A percentile compares a stretch with the other conserved stretches of the same genome.
These are phyloP conservation scores for Mixornis gularis DNA, from an alignment of 2,113 vertebrate species.

Conservation along the genomic window DNA sequence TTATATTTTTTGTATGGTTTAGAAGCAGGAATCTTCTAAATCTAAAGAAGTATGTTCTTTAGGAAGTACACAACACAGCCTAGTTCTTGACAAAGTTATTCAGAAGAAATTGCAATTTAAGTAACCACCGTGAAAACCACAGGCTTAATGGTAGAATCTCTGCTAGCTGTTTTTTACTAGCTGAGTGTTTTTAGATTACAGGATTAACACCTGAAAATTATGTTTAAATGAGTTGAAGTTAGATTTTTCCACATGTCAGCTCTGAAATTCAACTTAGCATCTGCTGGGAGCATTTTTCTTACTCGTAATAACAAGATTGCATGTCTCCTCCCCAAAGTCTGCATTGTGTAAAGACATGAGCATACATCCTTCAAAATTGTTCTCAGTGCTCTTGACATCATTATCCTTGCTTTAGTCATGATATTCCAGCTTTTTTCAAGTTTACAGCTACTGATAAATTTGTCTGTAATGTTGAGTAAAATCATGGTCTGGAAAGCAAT, in stretches of 20 bases:
- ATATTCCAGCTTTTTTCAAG: background rate
- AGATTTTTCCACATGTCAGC: background rate
- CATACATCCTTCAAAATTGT: background rate
- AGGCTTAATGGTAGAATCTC: background rate
- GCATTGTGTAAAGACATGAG: background rate
- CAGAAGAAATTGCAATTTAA: background rate
- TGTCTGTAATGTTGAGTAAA: background rate
- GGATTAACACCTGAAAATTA: background rate
- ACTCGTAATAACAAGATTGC: background rate
- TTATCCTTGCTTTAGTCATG: background rate
- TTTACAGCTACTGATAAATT: background rate
- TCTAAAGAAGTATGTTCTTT: background rate
- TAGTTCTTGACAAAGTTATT: background rate
- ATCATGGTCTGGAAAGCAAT: background rate
- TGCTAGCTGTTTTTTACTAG: background rate
- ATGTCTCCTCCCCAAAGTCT: background rate
- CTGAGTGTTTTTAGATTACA: background rate
- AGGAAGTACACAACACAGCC: background rate
- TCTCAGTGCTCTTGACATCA: background rate
- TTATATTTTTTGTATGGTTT: background rate
- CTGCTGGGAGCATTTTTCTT: background rate
- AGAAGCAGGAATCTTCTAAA: background rate
- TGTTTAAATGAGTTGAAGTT: background rate
- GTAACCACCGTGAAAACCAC: background rate
- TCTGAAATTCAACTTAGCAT: background rate